Evolutionary conservation across 2,888 invertebrate genomes (phyloP).

Genomic region (Stenichneumon culpator): DNA sequence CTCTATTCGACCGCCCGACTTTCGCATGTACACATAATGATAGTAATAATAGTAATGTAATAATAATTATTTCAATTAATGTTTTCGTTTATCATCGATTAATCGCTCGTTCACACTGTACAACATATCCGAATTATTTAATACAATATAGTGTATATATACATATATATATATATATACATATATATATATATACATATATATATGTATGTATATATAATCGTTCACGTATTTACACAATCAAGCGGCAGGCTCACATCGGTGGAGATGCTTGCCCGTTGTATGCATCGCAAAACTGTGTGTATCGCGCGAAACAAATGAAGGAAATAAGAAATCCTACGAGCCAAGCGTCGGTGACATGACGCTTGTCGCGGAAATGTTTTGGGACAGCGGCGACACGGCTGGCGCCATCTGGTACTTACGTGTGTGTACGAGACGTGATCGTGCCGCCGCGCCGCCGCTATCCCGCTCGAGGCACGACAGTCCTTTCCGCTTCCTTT

Average conservation of each 20-base stretch:
- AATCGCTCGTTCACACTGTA: slow-evolving; percentile 23
- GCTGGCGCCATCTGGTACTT: neutral
- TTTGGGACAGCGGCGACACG: neutral
- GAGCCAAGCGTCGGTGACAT: neutral
- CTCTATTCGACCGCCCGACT: neutral
- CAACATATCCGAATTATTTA: slow-evolving; percentile 42
- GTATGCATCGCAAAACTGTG: slow-evolving; percentile 47
- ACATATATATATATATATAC: no score
- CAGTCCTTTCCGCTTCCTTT: slow-evolving; percentile 38
- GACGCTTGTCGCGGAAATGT: neutral
- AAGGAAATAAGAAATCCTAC: neutral
- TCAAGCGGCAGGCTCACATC: slow-evolving; percentile 76
- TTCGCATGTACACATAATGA: neutral
- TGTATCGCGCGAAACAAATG: neutral
- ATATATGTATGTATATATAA: slow-evolving; percentile 61
- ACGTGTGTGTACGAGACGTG: neutral
- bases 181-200: no score
- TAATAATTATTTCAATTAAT: neutral
- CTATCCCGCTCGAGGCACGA: slow-evolving; percentile 66
- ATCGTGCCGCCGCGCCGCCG: neutral
- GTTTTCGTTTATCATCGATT: slow-evolving; percentile 10
- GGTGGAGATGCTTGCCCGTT: slow-evolving; percentile 69
- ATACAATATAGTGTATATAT: slow-evolving; percentile 40
- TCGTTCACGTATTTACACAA: slow-evolving; percentile 78
- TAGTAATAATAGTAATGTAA: neutral